Percentiles rank a stretch among this genome's conserved stretches.
These are phyloP conservation scores for Coracopsis vasa DNA, from an alignment of 2,113 vertebrate species.

Conservation along the genomic window DNA sequence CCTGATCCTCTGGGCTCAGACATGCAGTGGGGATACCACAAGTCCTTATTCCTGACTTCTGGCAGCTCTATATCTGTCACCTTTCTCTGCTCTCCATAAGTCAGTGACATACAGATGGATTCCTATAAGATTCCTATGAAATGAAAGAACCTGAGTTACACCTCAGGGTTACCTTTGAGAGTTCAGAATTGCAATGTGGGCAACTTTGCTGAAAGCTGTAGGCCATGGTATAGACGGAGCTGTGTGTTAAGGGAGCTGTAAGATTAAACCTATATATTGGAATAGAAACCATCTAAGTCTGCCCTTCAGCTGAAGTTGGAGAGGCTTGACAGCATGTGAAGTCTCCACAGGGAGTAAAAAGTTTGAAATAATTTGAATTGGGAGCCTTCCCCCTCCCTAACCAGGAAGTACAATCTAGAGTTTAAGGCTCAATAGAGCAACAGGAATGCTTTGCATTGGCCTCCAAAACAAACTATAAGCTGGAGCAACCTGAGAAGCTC, in stretches of 20 bases:
- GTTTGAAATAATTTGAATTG: conserved; percentile 52
- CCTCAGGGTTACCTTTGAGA: conserved; percentile 29
- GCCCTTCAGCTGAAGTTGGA: neutral
- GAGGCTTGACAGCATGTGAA: neutral
- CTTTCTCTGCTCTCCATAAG: neutral
- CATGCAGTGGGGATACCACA: neutral
- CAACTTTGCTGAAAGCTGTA: conserved; percentile 37
- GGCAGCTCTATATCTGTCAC: neutral
- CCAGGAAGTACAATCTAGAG: neutral
- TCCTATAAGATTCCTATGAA: neutral
- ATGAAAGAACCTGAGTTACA: neutral
- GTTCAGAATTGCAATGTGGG: neutral
- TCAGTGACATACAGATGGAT: neutral
- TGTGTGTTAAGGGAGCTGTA: conserved; percentile 11
- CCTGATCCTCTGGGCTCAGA: neutral
- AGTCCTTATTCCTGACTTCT: neutral
- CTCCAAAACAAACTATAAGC: conserved; percentile 28
- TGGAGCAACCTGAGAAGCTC: neutral
- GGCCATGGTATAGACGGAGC: neutral
- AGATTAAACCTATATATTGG: neutral
- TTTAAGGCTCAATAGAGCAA: conserved; percentile 34
- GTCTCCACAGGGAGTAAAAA: neutral
- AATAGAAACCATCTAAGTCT: conserved; percentile 10
- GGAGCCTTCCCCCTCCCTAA: neutral
- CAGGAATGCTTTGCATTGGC: neutral